Evolutionary conservation across 2,888 invertebrate genomes (phyloP), one percentile per base, ranked within the genome.

Genomic region (Trachelus iudaicus): DNA sequence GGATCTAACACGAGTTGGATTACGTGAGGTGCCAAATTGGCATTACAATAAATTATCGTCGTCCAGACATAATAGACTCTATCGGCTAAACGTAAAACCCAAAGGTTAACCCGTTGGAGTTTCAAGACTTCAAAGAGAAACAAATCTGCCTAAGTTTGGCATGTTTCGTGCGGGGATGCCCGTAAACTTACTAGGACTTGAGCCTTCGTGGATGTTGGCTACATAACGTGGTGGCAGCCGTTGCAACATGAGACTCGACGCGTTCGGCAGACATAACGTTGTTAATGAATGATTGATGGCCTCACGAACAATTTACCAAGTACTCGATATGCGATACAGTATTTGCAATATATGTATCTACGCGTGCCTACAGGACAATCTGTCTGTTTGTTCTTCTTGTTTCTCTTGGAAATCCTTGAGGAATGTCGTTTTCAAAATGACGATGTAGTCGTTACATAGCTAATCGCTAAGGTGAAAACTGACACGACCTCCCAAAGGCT

Each of bases 281-380:
- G 75, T 81, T 79, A 79, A 80, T 83, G 78, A 80, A 78, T 77
- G 80, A 83, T 82, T 81, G 79, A 81, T 77, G 76, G 75, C 76
- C 69, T 69, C n/a, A 76, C 71, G 69, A 69, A n/a, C 75, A 40
- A 31, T 15, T 69, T 13, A 23, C 30, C 73, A 31, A 76, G 34
- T 73, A 31, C 31, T 31, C 9, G 56, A 9, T 23, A 56, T 56
- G 56, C 56, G 56, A 56, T 23, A 56, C 23, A 9, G 56, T 23
- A 56, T 9, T 23, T 56, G 9, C 9, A 56, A 15, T 56, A 23
- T 23, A 56, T 2, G 0, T 56, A 56, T 56, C 56, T 9, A 23
- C 15, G 56, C 2, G 2, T 56, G 23, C 56, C 23, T 56, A 23
- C 23, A 23, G 9, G 23, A 9, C 23, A 56, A 6, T 56, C 56